Conservation (phyloP, 2,888 invertebrate species). For the Drosophila kambysellisi region DNA sequence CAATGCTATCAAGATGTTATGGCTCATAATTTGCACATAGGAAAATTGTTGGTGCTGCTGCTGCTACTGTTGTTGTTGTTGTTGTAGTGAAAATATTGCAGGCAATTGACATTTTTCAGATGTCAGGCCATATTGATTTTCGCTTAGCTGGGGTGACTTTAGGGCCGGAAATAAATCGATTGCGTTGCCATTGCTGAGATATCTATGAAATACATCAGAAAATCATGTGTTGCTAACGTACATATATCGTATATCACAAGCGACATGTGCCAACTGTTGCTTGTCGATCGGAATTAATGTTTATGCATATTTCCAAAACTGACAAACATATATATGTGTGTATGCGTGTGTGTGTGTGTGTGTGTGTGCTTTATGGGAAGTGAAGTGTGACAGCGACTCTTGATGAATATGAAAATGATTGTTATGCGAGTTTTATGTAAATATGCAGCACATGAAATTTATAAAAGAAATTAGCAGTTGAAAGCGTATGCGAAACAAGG, state of each 20-base stretch:
- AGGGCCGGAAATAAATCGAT: conserved; percentile 52
- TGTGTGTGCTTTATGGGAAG: not conserved
- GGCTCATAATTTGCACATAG: conserved; percentile 29
- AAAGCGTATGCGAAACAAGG: conserved; percentile 24
- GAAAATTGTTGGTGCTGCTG: conserved; percentile 9
- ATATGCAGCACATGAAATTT: conserved; percentile 69
- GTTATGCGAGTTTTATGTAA: conserved; percentile 66
- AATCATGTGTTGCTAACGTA: conserved; percentile 3
- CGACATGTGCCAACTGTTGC: conserved; percentile 52
- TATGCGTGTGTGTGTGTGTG: not conserved
- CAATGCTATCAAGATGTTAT: conserved; percentile 47
- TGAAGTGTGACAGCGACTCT: conserved; percentile 46
- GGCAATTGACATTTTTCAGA: conserved; percentile 67
- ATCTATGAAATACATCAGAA: conserved; percentile 51
- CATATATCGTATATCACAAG: conserved; percentile 8
- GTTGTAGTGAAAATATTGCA: conserved; percentile 31
- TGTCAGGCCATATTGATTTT: conserved; percentile 60
- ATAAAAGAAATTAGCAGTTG: conserved; percentile 76
- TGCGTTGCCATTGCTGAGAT: conserved; percentile 57
- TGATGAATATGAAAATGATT: conserved; percentile 60
- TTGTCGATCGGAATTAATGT: conserved; percentile 33
- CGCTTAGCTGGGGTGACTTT: conserved; percentile 51
- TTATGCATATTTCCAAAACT: conserved; percentile 37
- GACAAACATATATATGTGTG: not conserved
- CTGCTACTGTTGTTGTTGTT: conserved; percentile 13